Base-by-base conservation (phyloP, 2,797 vertebrate genomes). In the Smutsia temminckii region DNA sequence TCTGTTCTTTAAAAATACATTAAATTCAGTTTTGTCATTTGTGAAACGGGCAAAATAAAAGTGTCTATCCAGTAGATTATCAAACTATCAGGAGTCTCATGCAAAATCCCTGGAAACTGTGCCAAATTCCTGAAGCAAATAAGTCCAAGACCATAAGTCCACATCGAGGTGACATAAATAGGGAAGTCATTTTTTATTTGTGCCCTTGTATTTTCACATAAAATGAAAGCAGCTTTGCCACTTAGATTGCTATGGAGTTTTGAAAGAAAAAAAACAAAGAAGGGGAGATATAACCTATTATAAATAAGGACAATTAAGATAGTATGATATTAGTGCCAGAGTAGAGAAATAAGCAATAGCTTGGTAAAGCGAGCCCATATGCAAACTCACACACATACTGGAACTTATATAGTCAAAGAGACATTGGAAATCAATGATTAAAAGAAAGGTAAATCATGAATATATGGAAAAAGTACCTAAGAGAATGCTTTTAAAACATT, bases 11-110 rank as follows among this genome's bases (percentile, higher is more conserved):
- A 61, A 81, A 85, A 93, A 68, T 77, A 8, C 34, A n/a, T 32
- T 92, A 80, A 59, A 16, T 85, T 68, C 18, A 18, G 29, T 84
- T 89, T 91, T 85, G n/a, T 89, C 27, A 72, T 57, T 18, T 92
- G 40, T 61, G n/a, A 94, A 92, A 27, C 66, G 9, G 34, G 18
- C 25, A 80, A 84, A 94, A 61, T 68, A 80, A 89, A 79, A 89
- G 61, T 61, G 23, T 34, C 37, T 77, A 77, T 42, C 40, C 8
- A 85, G 23, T 20, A 78, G 32, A 14, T 42, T 79, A 42, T 40
- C 17, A 72, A 68, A 72, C 12, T 68, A 78, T 72, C 12, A 81
- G 32, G 12, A 91, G 34, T 86, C 51, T 74, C 18, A 61, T 23
- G 34, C 75, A 83, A 77, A 86, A 51, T 53, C 32, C 63, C 23